Evolutionary conservation across 2,888 invertebrate genomes (phyloP).

Genomic region (Ormyrus pomaceus): DNA sequence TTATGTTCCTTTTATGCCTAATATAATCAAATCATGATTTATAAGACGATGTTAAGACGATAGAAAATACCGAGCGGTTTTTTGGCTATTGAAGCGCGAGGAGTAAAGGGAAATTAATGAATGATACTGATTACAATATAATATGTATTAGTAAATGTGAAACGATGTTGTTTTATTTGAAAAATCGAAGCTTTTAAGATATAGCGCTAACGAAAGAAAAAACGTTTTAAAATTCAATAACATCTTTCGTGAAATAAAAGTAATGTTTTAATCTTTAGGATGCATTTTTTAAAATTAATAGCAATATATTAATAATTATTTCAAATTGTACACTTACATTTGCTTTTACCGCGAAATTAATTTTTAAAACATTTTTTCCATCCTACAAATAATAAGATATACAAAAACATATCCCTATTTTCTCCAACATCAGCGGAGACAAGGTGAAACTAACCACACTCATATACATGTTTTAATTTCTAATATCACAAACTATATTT

Average conservation of each 20-base stretch:
- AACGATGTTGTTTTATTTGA: constrained; percentile 21
- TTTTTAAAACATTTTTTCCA: constrained; percentile 46
- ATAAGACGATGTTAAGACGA: constrained; percentile 23
- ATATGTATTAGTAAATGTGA: constrained; percentile 11
- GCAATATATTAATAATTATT: constrained; percentile 24
- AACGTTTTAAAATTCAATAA: constrained; percentile 39
- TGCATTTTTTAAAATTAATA: constrained; percentile 10
- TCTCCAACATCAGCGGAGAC: constrained; percentile 42
- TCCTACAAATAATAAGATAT: constrained; percentile 21
- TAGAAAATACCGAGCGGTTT: constrained; percentile 5
- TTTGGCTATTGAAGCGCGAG: constrained; percentile 18
- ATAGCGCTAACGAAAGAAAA: background rate
- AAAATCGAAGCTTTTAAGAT: constrained; percentile 12
- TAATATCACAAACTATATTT: constrained; percentile 57
- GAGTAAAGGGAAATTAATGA: constrained; percentile 17
- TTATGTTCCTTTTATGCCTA: constrained; percentile 20
- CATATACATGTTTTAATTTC: constrained; percentile 39
- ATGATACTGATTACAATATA: background rate
- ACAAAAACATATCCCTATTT: constrained; percentile 38
- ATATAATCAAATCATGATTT: background rate
- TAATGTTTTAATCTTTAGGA: background rate
- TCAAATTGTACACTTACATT: constrained; percentile 10
- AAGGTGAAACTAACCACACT: constrained; percentile 39
- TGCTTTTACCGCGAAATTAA: background rate
- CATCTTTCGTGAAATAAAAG: background rate